These are phyloP conservation scores for Argyrosomus japonicus DNA, from an alignment of 2,113 vertebrate species.

Conservation along the genomic window DNA sequence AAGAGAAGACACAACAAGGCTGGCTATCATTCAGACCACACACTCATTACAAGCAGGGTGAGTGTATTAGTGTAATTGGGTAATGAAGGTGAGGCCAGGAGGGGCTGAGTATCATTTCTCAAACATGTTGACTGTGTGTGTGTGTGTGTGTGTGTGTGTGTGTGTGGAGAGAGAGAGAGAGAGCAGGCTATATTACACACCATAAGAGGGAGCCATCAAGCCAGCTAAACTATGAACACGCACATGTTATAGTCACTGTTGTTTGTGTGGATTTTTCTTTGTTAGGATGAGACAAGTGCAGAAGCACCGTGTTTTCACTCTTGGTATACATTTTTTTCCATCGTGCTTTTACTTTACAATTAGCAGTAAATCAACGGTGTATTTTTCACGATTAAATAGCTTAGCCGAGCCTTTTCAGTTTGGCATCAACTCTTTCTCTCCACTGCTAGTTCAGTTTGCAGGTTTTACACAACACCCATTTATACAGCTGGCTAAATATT, in stretches of 20 bases:
- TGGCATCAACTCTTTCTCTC: slow-evolving; percentile 46
- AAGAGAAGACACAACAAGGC: slow-evolving; percentile 56
- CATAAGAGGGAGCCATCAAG: slow-evolving; percentile 56
- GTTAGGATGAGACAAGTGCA: not conserved
- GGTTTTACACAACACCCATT: slow-evolving; percentile 74
- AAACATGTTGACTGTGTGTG: slow-evolving; percentile 40
- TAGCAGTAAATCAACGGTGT: slow-evolving; percentile 1
- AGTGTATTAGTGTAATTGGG: slow-evolving; percentile 73
- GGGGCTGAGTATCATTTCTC: slow-evolving; percentile 51
- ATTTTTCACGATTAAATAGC: not conserved
- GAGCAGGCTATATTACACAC: slow-evolving; percentile 18
- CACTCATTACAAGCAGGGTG: slow-evolving; percentile 66
- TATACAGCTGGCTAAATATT: slow-evolving; percentile 82
- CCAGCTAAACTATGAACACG: slow-evolving; percentile 30
- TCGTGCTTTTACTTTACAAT: not conserved
- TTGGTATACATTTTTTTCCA: not conserved
- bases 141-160: slow-evolving; percentile 6
- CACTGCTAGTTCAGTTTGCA: slow-evolving; percentile 62
- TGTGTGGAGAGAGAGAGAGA: not conserved
- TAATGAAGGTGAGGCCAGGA: slow-evolving; percentile 69
- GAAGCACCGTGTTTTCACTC: not conserved
- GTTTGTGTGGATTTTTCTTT: not conserved
- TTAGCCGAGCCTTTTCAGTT: slow-evolving; percentile 32
- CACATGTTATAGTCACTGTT: not conserved
- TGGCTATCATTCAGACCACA: slow-evolving; percentile 76